Evolutionary conservation across 1,140 invertebrate genomes (phyloP).

Genomic region (Anthonomus grandis): DNA sequence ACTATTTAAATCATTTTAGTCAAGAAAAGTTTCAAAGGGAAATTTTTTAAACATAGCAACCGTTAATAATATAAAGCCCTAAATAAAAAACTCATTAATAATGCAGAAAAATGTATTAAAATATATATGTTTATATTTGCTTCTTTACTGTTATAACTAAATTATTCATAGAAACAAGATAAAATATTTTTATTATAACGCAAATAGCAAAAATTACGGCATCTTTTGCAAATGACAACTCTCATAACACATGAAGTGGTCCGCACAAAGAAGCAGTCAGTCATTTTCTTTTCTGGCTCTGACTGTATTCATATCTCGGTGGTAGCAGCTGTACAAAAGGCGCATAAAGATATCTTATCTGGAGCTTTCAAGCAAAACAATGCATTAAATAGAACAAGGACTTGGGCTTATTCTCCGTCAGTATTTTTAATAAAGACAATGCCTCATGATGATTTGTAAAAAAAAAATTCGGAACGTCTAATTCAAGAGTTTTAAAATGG

Average conservation of each 20-base stretch:
- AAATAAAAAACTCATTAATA: too few species aligned
- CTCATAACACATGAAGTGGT: slow-evolving; percentile 1
- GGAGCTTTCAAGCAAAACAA: slow-evolving; percentile 4
- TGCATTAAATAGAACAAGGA: slow-evolving; percentile 4
- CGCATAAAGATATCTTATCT: slow-evolving; percentile 7
- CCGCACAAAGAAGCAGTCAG: neutral
- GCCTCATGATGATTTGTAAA: too few species aligned
- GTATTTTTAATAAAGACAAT: slow-evolving; percentile 9
- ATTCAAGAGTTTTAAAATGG: too few species aligned
- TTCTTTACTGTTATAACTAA: neutral
- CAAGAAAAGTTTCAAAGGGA: too few species aligned
- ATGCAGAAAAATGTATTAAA: too few species aligned
- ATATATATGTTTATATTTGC: too few species aligned
- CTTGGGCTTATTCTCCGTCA: neutral
- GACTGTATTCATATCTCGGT: slow-evolving; percentile 2
- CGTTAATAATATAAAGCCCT: too few species aligned
- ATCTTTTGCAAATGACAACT: slow-evolving; percentile 2
- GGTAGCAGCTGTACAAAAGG: slow-evolving; percentile 2
- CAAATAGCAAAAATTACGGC: neutral
- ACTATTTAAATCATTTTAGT: too few species aligned
- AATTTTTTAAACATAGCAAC: too few species aligned
- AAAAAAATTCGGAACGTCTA: too few species aligned
- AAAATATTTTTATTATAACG: too few species aligned
- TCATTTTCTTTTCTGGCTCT: neutral
- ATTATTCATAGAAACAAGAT: neutral